Base-by-base conservation (phyloP, 2,113 vertebrate genomes). In the Vidua chalybeata region DNA sequence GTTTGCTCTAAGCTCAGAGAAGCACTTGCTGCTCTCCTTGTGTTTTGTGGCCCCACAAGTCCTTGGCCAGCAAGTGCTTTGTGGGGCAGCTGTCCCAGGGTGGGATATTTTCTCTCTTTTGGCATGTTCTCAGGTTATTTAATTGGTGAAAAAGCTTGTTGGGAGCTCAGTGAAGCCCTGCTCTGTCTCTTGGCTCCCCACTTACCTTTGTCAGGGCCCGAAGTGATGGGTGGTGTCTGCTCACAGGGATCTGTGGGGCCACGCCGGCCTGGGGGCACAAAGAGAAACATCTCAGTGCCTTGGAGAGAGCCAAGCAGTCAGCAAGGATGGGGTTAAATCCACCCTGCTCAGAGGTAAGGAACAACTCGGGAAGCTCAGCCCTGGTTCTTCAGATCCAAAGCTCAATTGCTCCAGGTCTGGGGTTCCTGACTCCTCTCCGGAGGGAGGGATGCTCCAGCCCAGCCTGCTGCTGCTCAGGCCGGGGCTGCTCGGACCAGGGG, bases 151-250 rank as follows among this genome's bases (percentile, higher is more conserved):
- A 37, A 78, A 63, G 6, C 39, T 49, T 26, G 71, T n/a, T 3
- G 30, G 54, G 28, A 66, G 16, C 48, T 85, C 23, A 9, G 46
- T 16, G 49, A 41, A 91, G 46, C 48, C 37, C 41, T 49, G 78
- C 64, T 45, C 22, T 75, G 83, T 46, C 33, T 21, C 68, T 51
- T 11, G 16, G 48, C 18, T 56, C 10, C 4, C 21, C 63, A 19
- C 97, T 96, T 96, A 98, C 98, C 97, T 97, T 98, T 82, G 11
- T 91, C 94, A 33, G 97, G 64, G 7, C 88, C 94, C 0, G 97
- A 95, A 35, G 92, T 89, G 79, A 97, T 27, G 48, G 96, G 81
- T 58, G 97, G 94, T 1, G 63, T 76, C 84, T 92, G 94, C 89
- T 94, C 51, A 10, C 46, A 13, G 58, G 49, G 48, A 48, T 94